Evolutionary conservation across 2,888 invertebrate species (phyloP), one percentile per base, ranked within the genome.

Genomic region (Amblyjoppa fuscipennis): DNA sequence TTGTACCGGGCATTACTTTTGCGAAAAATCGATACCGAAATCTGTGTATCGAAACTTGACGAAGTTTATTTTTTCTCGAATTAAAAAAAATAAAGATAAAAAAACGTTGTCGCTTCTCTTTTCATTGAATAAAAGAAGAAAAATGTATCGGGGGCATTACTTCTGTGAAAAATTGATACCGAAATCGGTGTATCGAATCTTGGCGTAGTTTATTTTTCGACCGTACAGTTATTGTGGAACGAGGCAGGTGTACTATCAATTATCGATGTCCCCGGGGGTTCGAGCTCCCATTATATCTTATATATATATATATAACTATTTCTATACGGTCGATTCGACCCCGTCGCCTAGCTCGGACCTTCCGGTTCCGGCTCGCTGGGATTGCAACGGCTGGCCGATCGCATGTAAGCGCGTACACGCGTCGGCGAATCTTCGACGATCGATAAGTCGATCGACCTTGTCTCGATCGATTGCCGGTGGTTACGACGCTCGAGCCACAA

Each of bases 401-500:
- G 31, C 49, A 61, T 16, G 16, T 31, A 31, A 61, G 31, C 45
- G 45, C 45, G 20, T 71, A 49, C 28, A 45, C 45, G 49, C 64
- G 68, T 59, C 69, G 49, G 34, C 75, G 41, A 76, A 85, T 86
- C 53, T 84, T 74, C 73, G 41, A 68, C 69, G 82, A 86, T 87
- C 86, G 85, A 86, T 86, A 87, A 85, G 83, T 85, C 76, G 73
- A 87, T 84, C 81, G 82, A 83, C 80, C 85, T 86, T 87, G 83
- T 73, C 53, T 74, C 80, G 75, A 86, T 86, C 82, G 45, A 56
- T 69, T 59, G 13, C 76, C 79, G 51, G 69, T 74, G 13, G 25
- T 49, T n/a, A 34, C 16, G 31, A 31, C 20, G 31, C 49, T 49
- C 61, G 28, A 69, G 81, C 81, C 61, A 68, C 73, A 79, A 77